Conservation (phyloP, 30 jellyfish, hydroid and myxozoan species). For the Hydractinia echinata region DNA sequence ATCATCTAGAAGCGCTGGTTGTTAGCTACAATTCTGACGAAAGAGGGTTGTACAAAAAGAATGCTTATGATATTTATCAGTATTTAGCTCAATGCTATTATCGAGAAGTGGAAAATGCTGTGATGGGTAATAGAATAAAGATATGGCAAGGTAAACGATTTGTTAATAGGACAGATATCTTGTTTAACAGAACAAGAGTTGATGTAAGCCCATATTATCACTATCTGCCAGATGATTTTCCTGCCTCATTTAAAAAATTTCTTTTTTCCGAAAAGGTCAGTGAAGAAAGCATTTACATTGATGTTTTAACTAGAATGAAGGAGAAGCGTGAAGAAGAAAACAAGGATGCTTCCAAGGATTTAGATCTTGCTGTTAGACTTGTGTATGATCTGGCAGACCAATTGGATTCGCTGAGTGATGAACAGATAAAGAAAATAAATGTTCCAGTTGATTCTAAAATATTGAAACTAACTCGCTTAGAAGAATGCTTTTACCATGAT, state of each 20-base stretch:
- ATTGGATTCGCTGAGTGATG: neutral
- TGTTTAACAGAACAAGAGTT: neutral
- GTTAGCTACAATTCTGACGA: slow-evolving; percentile 12
- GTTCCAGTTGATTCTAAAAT: neutral
- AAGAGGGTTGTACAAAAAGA: slow-evolving; percentile 11
- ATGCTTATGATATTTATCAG: neutral
- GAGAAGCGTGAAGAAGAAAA: slow-evolving; percentile 19
- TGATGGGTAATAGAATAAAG: neutral
- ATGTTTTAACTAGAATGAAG: slow-evolving; percentile 32
- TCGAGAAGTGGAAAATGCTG: neutral
- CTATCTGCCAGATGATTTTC: neutral
- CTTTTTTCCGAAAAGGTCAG: too few relatives aligned
- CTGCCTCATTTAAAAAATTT: neutral
- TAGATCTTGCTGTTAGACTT: slow-evolving; percentile 16
- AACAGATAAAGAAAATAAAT: neutral
- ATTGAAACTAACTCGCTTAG: neutral
- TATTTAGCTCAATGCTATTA: neutral
- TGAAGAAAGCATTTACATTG: slow-evolving; percentile 23
- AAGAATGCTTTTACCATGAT: slow-evolving; percentile 8
- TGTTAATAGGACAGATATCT: neutral
- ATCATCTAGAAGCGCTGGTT: neutral
- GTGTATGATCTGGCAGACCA: slow-evolving; percentile 16
- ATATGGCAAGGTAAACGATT: slow-evolving; percentile 22
- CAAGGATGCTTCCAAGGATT: neutral
- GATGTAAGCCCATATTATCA: slow-evolving; percentile 19